Percentiles rank a stretch among this genome's conserved stretches.
phyloP scores from a whole-genome alignment of 2,888 invertebrate species.

The Amblyjoppa proteus region DNA sequence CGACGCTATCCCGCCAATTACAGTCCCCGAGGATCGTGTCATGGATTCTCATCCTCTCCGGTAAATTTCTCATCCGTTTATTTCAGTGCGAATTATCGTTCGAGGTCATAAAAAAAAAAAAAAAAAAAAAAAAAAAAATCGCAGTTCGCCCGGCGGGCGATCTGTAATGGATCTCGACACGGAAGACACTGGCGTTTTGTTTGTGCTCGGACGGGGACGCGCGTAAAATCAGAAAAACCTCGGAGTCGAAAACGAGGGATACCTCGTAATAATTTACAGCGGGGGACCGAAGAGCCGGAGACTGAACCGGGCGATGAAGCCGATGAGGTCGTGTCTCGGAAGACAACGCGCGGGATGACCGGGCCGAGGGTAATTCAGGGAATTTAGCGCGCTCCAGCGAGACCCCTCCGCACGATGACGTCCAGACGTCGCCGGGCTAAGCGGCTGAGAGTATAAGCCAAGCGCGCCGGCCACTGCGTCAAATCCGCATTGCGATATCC shows the following conservation, averaged over 20 bases:
- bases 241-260: constrained; percentile 6
- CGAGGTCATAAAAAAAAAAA: not conserved
- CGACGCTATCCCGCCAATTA: not conserved
- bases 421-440: constrained; percentile 73
- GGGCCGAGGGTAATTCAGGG: constrained; percentile 67
- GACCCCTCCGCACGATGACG: constrained; percentile 35
- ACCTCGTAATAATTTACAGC: constrained; percentile 55
- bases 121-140: not conserved
- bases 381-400: constrained; percentile 69
- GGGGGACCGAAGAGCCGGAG: constrained; percentile 44
- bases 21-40: not conserved
- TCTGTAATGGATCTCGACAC: not conserved
- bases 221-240: constrained; percentile 29
- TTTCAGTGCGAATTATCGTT: not conserved
- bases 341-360: constrained; percentile 52
- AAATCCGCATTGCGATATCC: constrained; percentile 38
- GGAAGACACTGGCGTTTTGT: not conserved
- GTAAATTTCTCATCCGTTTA: not conserved
- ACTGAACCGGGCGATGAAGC: constrained; percentile 36
- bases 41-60: not conserved
- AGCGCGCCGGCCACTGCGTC: constrained; percentile 44
- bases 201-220: not conserved
- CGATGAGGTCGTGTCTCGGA: constrained; percentile 28
- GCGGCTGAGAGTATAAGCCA: constrained; percentile 61
- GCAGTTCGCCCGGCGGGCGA: not conserved